phyloP scores from a whole-genome alignment of 2,797 vertebrate genomes.

The Xenops minutus region DNA sequence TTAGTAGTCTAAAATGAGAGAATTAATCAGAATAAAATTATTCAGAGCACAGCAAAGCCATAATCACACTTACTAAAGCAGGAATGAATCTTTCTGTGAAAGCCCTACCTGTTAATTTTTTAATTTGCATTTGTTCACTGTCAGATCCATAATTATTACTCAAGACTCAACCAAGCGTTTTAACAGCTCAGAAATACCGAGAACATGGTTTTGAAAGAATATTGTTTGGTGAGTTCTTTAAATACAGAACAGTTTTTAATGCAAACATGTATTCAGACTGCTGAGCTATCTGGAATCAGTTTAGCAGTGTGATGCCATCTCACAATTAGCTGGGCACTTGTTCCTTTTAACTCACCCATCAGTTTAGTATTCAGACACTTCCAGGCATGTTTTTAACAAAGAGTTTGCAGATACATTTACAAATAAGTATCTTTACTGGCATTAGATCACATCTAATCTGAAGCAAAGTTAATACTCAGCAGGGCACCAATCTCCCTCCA shows the following conservation, averaged over 20 bases:
- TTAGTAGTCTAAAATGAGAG: neutral
- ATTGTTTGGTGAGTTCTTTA: neutral
- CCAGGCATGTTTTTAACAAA: neutral
- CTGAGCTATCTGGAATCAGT: neutral
- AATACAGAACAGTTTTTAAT: neutral
- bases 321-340: neutral
- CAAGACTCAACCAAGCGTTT: neutral
- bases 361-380: neutral
- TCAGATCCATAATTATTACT: neutral
- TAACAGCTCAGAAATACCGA: neutral
- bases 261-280: neutral
- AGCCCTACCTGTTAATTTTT: neutral
- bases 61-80: neutral
- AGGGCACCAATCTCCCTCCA: neutral
- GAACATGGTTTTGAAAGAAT: neutral
- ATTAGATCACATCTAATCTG: neutral
- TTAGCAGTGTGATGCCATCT: neutral
- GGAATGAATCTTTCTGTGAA: neutral
- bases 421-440: neutral
- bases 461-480: neutral
- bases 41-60: neutral
- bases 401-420: neutral
- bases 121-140: neutral
- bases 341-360: neutral
- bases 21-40: neutral